Evolutionary conservation across 1,140 invertebrate species (phyloP), one percentile per base, ranked within the genome.

Genomic region (Hypothenemus hampei): DNA sequence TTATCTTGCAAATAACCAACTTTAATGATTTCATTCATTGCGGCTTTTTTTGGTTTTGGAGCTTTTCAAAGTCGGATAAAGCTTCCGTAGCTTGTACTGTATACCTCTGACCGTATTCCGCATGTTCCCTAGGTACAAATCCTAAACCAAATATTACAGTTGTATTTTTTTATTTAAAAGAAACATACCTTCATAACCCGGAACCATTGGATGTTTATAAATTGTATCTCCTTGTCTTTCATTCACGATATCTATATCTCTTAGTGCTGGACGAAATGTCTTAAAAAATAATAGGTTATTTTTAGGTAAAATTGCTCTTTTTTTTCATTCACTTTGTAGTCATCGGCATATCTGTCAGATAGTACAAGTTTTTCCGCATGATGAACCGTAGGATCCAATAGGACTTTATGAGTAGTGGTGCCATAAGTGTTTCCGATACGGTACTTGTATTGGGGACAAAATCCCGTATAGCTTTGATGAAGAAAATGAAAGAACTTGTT

Each of bases 371-470:
- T 78, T 37, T 84, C 80, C 0, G 84, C 78, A 70, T 86, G 84
- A 60, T 78, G 75, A 20, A 83, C 77, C 37, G 77, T 80, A 10
- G 85, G 85, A 73, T 87, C 85, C 47, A 85, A 62, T 0, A 87
- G 74, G 7, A 85, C 71, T 69, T 84, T 84, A 69, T 87, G 83
- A 0, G 83, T 85, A 37, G 79, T 73, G 2, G 74, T 78, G 21
- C 83, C 85, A 72, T 82, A 87, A 1, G 83, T 85, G 68, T 84
- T 78, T 3, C 84, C 85, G 37, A 82, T 79, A 35, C 80, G 78
- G 64, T 79, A 86, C 22, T 79, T 81, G 70, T 82, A 82, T 62
- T 85, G 81, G 1, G 84, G 83, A 65, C 81, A 84, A 63, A 84
- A 82, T 10, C 85, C 85, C 3, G 83, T 81, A 63, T 87, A 87